Evolutionary conservation across 2,797 vertebrate species (phyloP).

Genomic region (Silurus lanzhouensis): DNA sequence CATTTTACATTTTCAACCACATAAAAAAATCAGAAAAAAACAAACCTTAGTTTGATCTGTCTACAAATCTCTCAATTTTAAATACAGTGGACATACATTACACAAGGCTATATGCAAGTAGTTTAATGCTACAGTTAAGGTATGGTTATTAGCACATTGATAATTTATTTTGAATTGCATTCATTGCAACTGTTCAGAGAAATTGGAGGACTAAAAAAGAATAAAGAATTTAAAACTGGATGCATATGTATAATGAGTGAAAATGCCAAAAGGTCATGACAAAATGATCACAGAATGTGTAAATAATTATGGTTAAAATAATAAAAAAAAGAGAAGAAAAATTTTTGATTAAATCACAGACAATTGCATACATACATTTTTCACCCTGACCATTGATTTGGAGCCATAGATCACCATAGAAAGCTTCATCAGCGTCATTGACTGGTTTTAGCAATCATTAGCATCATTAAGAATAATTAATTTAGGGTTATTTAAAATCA

Average conservation of each 20-base stretch:
- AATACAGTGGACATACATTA: neutral
- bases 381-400: slow-evolving; percentile 9
- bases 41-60: neutral
- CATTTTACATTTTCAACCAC: neutral
- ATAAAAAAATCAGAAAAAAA: neutral
- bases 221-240: neutral
- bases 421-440: slow-evolving; percentile 27
- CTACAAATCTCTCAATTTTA: neutral
- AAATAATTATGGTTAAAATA: neutral
- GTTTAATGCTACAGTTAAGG: neutral
- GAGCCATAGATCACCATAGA: slow-evolving; percentile 5
- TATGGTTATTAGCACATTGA: neutral
- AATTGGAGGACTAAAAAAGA: neutral
- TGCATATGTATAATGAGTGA: neutral
- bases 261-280: neutral
- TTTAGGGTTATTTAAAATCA: slow-evolving; percentile 32
- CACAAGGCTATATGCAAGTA: neutral
- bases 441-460: slow-evolving; percentile 39
- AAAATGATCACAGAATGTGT: neutral
- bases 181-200: too few species aligned
- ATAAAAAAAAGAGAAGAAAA: neutral
- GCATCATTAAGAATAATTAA: slow-evolving; percentile 30
- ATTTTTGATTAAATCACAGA: neutral
- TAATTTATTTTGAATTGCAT: too few species aligned
- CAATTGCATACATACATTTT: neutral